A percentile compares a stretch with the other conserved stretches of the same genome.
These are phyloP conservation scores for Malurus alboscapulatus DNA, from an alignment of 2,113 vertebrate genomes.

Conservation along the genomic window DNA sequence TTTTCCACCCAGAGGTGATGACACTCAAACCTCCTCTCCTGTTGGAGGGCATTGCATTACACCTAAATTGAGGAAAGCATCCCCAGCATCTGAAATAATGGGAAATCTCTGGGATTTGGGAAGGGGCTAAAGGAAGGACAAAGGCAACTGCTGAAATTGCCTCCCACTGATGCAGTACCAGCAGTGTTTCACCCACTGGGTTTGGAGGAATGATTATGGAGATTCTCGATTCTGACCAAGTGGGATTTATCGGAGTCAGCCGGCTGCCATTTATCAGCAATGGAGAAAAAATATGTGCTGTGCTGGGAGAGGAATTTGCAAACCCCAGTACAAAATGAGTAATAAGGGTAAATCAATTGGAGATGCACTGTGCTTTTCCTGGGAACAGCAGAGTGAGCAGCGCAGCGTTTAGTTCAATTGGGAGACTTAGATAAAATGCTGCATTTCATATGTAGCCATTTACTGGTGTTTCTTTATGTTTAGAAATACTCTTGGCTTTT, in stretches of 20 bases:
- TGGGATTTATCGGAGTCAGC: constrained; percentile 35
- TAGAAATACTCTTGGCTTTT: not conserved
- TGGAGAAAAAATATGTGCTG: not conserved
- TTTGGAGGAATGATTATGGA: not conserved
- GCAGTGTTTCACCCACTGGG: not conserved
- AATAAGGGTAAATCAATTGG: constrained; percentile 43
- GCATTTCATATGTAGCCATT: not conserved
- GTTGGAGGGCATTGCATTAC: not conserved
- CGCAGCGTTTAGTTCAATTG: not conserved
- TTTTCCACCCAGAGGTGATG: not conserved
- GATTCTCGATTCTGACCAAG: not conserved
- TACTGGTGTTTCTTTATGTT: constrained; percentile 30
- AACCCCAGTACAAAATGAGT: not conserved
- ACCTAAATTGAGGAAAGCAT: not conserved
- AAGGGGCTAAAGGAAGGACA: not conserved
- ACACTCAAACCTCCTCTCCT: not conserved
- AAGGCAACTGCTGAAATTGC: not conserved
- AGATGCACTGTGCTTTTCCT: constrained; percentile 4
- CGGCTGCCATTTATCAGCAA: not conserved
- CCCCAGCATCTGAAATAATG: not conserved
- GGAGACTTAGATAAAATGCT: not conserved
- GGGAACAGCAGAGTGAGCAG: not conserved
- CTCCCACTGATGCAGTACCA: not conserved
- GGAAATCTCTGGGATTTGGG: not conserved
- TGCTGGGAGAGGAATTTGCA: not conserved